Percentiles rank a stretch among this genome's conserved stretches.
These are phyloP conservation scores for Ditylenchus dipsaci DNA, from an alignment of 1,140 invertebrate genomes.

Conservation along the genomic window DNA sequence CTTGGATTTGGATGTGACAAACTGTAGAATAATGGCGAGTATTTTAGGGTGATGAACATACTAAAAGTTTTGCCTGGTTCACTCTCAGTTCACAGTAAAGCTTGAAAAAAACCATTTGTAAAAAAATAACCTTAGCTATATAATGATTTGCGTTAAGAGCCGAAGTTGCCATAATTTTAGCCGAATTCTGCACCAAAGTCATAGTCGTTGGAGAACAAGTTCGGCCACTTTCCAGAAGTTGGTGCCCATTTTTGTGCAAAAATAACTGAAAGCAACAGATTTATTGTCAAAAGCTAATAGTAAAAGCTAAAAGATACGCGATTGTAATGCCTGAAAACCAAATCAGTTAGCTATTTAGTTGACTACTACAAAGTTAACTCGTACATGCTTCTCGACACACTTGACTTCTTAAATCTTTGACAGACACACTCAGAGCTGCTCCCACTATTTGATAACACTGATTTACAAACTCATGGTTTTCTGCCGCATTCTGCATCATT, in stretches of 20 bases:
- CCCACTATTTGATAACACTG: conserved; percentile 74
- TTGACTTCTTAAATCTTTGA: conserved; percentile 83
- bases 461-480: conserved; percentile 74
- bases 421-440: conserved; percentile 73
- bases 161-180: conserved; percentile 88
- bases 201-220: conserved; percentile 73
- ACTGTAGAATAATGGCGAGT: conserved; percentile 77
- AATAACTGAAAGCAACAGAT: conserved; percentile 61
- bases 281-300: background rate
- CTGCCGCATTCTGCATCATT: conserved; percentile 70
- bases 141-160: conserved; percentile 79
- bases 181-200: conserved; percentile 87
- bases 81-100: conserved; percentile 1
- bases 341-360: too few species aligned
- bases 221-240: conserved; percentile 81
- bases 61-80: background rate
- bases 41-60: conserved; percentile 57
- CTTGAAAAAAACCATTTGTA: too few species aligned
- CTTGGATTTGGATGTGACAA: conserved; percentile 78
- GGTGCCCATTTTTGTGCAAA: conserved; percentile 75
- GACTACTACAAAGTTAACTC: too few species aligned
- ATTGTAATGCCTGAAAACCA: conserved; percentile 68
- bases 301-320: conserved; percentile 60
- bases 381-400: conserved; percentile 83
- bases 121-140: conserved; percentile 77